Evolutionary conservation across 2,888 invertebrate species (phyloP).

Genomic region (Lissonota sp.): DNA sequence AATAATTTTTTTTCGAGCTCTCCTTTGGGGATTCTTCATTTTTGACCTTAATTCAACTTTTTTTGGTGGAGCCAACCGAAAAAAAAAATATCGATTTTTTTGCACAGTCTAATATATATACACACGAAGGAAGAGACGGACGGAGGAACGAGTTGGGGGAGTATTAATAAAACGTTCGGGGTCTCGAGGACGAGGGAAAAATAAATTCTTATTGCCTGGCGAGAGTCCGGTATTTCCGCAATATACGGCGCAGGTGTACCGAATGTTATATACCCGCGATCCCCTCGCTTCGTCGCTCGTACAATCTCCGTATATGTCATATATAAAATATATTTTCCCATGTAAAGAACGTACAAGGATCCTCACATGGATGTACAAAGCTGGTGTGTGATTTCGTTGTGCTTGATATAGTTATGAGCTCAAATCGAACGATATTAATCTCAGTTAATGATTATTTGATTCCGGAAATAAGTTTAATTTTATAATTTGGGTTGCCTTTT

Average conservation of each 20-base stretch:
- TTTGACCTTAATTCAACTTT: no score
- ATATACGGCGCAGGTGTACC: constrained; percentile 83
- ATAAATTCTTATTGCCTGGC: constrained; percentile 79
- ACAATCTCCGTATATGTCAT: constrained; percentile 48
- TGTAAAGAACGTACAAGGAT: constrained; percentile 56
- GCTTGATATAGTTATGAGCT: neutral
- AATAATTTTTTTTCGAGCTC: no score
- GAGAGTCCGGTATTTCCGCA: constrained; percentile 82
- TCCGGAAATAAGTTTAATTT: no score
- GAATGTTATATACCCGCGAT: constrained; percentile 76
- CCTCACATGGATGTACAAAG: constrained; percentile 49
- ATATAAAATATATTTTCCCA: constrained; percentile 49
- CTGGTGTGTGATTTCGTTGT: constrained; percentile 30
- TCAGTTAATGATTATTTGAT: no score
- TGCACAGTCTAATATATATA: no score
- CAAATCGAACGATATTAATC: no score
- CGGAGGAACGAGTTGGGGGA: constrained; percentile 58
- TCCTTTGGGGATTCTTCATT: no score
- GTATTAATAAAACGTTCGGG: constrained; percentile 78
- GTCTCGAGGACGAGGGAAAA: constrained; percentile 69
- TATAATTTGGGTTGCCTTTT: no score
- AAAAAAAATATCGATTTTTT: no score
- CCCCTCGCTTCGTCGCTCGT: constrained; percentile 57
- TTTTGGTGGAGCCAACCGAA: no score
- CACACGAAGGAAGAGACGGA: constrained; percentile 32